phyloP scores from a whole-genome alignment of 1,140 invertebrate species.

The Ephestia elutella region DNA sequence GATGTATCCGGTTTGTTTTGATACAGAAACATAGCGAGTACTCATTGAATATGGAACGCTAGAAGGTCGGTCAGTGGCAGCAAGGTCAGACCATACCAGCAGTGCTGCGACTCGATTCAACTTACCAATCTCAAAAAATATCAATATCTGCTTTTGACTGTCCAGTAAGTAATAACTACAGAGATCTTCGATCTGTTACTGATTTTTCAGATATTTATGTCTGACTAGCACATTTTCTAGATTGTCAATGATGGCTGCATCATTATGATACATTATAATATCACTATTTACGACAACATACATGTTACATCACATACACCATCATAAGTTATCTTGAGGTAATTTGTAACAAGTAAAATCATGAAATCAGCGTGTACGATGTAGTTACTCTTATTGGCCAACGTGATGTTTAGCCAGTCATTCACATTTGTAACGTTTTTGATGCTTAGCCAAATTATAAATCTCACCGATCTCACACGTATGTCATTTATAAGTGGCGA shows the following conservation, averaged over 20 bases:
- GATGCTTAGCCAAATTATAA: not conserved
- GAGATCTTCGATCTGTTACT: too few species aligned
- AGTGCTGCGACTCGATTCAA: not conserved
- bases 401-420: not conserved
- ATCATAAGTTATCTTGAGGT: too few species aligned
- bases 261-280: too few species aligned
- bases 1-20: conserved; percentile 16
- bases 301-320: too few species aligned
- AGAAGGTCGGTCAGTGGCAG: conserved; percentile 37
- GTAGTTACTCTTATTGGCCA: not conserved
- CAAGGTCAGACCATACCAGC: conserved; percentile 24
- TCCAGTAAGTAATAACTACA: too few species aligned
- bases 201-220: too few species aligned
- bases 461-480: not conserved
- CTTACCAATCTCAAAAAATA: not conserved
- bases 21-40: conserved; percentile 9
- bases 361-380: not conserved
- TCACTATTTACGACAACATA: too few species aligned
- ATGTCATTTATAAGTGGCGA: not conserved
- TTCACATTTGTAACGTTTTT: not conserved
- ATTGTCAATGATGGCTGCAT: too few species aligned
- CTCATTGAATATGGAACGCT: conserved; percentile 36
- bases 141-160: too few species aligned
- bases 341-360: too few species aligned
- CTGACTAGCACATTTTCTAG: too few species aligned